Conservation (phyloP, 2,113 vertebrate species). For the Nansenia antarctica region DNA sequence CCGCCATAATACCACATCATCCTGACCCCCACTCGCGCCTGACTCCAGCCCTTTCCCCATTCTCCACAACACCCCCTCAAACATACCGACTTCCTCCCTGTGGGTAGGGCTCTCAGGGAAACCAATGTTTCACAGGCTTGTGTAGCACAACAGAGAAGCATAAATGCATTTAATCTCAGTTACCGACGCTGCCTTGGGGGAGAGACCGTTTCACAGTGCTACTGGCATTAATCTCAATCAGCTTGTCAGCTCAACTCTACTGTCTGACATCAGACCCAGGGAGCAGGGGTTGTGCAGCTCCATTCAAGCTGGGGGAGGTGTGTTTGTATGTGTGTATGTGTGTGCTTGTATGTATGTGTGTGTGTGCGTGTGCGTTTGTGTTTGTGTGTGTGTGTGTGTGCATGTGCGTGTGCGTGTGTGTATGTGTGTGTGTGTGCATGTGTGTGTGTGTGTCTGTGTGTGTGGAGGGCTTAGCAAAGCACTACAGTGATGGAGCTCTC, state of each 20-base stretch:
- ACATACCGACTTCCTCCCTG: not conserved
- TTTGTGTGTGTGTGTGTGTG: slow-evolving; percentile 10
- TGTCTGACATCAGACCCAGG: slow-evolving; percentile 41
- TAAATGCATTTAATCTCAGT: slow-evolving; percentile 60
- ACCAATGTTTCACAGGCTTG: slow-evolving; percentile 48
- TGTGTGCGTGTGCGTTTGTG: not conserved
- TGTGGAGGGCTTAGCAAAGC: not conserved
- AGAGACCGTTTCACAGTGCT: slow-evolving; percentile 41
- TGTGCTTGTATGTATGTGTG: not conserved
- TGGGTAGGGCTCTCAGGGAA: slow-evolving; percentile 21
- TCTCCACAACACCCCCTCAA: not conserved
- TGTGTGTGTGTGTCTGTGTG: too few relatives aligned
- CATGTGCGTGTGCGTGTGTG: too few relatives aligned
- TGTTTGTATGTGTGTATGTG: slow-evolving; percentile 10
- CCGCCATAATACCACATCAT: slow-evolving; percentile 57
- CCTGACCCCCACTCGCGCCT: slow-evolving; percentile 48
- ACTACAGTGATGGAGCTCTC: slow-evolving; percentile 54
- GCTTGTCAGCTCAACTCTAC: slow-evolving; percentile 31
- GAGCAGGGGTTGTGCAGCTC: slow-evolving; percentile 33
- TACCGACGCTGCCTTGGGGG: slow-evolving; percentile 48
- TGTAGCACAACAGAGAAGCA: slow-evolving; percentile 50
- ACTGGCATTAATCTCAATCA: slow-evolving; percentile 61
- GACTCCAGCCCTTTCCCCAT: slow-evolving; percentile 31
- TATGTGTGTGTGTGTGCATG: slow-evolving; percentile 9
- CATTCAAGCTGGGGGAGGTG: slow-evolving; percentile 27